A percentile compares a stretch with the other conserved stretches of the same genome.
Conservation (phyloP, 1,140 invertebrate species). For the Hermetia illucens region DNA sequence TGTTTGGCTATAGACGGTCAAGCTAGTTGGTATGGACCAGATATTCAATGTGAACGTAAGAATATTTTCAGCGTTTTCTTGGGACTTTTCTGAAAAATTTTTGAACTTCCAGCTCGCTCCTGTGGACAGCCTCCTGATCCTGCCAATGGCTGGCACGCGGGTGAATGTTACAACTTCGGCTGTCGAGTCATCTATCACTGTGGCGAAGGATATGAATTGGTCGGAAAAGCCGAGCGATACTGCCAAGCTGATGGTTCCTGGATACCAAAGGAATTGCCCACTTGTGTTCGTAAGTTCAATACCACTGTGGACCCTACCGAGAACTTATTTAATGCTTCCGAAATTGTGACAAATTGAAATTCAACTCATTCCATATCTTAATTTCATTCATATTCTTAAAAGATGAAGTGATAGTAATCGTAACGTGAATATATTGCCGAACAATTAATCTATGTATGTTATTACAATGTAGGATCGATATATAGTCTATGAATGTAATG, state of each 20-base stretch:
- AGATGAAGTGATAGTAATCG: background rate
- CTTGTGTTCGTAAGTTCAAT: conserved; percentile 64
- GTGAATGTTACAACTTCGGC: conserved; percentile 82
- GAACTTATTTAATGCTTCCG: too few relatives aligned
- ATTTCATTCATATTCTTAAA: background rate
- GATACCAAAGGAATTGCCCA: conserved; percentile 77
- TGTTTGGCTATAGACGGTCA: conserved; percentile 78
- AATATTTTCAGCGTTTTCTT: conserved; percentile 11
- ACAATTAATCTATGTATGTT: background rate
- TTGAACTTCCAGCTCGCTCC: conserved; percentile 46
- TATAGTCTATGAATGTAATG: too few relatives aligned
- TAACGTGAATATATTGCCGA: background rate
- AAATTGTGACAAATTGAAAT: too few relatives aligned
- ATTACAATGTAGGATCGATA: background rate
- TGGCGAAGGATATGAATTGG: conserved; percentile 79
- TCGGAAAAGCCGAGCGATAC: conserved; percentile 65
- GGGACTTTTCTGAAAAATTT: conserved; percentile 1
- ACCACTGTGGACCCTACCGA: too few relatives aligned
- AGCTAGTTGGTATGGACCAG: conserved; percentile 84
- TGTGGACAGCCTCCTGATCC: conserved; percentile 81
- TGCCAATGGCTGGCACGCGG: conserved; percentile 79
- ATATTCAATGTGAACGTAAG: conserved; percentile 87
- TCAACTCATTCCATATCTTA: too few relatives aligned
- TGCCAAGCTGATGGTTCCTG: conserved; percentile 79
- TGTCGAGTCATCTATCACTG: conserved; percentile 87